Conservation (phyloP, 2,113 vertebrate genomes). For the Coryphaenoides rupestris region DNA sequence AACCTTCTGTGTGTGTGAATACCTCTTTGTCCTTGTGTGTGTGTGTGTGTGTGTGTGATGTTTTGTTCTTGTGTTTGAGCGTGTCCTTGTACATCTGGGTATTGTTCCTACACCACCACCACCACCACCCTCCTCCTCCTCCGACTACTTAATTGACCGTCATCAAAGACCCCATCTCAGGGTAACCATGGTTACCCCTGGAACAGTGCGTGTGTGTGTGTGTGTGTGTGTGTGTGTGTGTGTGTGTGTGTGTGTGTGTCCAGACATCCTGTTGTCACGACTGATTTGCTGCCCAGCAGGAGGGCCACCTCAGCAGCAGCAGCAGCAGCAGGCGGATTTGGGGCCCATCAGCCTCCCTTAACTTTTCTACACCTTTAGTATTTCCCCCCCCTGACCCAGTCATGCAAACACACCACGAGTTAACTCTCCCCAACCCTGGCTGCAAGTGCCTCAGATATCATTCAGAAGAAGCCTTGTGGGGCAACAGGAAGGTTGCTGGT, state of each 20-base stretch:
- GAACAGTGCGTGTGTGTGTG: too few species aligned
- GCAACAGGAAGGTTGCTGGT: too few species aligned
- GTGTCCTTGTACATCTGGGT: too few species aligned
- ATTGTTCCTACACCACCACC: too few species aligned
- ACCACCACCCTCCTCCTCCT: too few species aligned
- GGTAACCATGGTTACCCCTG: conserved; percentile 65
- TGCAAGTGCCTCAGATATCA: neutral
- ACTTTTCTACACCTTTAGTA: neutral
- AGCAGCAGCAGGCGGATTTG: conserved; percentile 29
- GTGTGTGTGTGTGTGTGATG: neutral
- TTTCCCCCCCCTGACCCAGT: conserved; percentile 2
- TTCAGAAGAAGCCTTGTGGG: too few species aligned
- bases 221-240: too few species aligned
- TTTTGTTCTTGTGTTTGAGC: too few species aligned
- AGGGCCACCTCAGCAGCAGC: conserved; percentile 1
- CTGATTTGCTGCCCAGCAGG: conserved; percentile 52
- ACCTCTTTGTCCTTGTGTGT: neutral
- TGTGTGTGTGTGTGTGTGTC: too few species aligned
- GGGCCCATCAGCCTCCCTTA: conserved; percentile 9
- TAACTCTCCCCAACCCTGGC: neutral
- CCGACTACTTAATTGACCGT: neutral
- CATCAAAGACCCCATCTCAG: conserved; percentile 34
- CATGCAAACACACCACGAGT: neutral
- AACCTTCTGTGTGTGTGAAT: neutral
- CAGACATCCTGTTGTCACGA: conserved; percentile 55